A percentile compares a stretch with the other conserved stretches of the same genome.
Conservation (phyloP, 2,888 invertebrate species). For the Diploptera punctata region DNA sequence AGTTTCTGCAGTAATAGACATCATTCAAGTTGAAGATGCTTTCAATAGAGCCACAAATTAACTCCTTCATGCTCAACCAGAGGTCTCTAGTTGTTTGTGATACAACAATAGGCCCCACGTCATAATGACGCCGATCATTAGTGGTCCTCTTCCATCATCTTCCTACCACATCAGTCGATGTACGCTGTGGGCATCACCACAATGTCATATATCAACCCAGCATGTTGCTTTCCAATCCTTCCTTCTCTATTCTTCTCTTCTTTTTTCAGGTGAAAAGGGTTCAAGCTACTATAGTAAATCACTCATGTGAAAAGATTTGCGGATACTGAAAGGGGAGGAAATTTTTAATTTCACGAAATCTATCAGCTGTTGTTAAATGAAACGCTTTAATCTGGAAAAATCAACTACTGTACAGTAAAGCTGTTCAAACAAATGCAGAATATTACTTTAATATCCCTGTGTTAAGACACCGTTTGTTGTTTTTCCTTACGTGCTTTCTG, state of each 20-base stretch:
- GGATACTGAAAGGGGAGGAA: too few species aligned
- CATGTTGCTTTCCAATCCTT: conserved; percentile 1
- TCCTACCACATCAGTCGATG: background rate
- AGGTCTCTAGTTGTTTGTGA: conserved; percentile 7
- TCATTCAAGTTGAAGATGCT: background rate
- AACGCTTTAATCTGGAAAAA: too few species aligned
- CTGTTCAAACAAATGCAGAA: too few species aligned
- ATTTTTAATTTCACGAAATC: too few species aligned
- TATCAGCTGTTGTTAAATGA: too few species aligned
- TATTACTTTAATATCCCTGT: too few species aligned
- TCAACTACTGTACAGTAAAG: too few species aligned
- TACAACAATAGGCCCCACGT: conserved; percentile 15
- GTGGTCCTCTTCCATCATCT: background rate
- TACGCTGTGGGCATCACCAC: background rate
- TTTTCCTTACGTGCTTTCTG: too few species aligned
- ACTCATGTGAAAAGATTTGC: background rate
- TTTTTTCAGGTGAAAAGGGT: background rate
- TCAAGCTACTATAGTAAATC: background rate
- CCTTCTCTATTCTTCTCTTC: background rate
- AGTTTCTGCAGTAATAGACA: conserved; percentile 2
- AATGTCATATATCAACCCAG: background rate
- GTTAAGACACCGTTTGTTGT: too few species aligned
- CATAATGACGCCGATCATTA: conserved; percentile 27
- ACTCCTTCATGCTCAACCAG: conserved; percentile 35
- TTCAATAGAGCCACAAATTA: conserved; percentile 38